A percentile compares a stretch with the other conserved stretches of the same genome.
Evolutionary conservation across 2,888 invertebrate species (phyloP).

Genomic region (Ommatoiulus sabulosus): DNA sequence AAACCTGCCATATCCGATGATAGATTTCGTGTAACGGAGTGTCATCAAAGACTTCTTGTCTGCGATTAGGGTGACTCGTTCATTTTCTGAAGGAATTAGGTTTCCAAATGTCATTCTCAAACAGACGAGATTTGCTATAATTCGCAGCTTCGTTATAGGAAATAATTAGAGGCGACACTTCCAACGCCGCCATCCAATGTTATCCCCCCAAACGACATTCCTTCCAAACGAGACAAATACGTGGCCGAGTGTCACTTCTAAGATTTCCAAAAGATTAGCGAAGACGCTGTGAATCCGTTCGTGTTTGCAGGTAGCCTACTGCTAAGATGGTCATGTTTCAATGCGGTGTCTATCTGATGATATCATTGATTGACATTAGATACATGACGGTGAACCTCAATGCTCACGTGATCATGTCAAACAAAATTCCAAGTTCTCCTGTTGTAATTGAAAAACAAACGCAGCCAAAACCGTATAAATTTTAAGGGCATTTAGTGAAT

Average conservation of each 20-base stretch:
- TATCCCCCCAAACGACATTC: not conserved
- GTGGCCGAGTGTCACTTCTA: slow-evolving; percentile 16
- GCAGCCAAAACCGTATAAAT: no score
- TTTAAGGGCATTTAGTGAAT: no score
- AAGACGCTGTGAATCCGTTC: not conserved
- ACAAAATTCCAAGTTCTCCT: no score
- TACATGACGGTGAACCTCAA: not conserved
- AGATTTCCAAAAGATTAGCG: slow-evolving; percentile 5
- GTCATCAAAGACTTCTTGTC: not conserved
- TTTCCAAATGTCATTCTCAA: not conserved
- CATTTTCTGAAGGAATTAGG: not conserved
- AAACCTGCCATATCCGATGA: not conserved
- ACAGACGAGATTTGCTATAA: not conserved
- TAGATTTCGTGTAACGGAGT: not conserved
- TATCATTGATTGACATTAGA: not conserved
- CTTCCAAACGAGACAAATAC: slow-evolving; percentile 25
- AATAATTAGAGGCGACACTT: not conserved
- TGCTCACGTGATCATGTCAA: not conserved
- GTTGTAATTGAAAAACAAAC: no score
- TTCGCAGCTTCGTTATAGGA: slow-evolving; percentile 34
- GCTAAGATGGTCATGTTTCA: not conserved
- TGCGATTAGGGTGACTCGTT: slow-evolving; percentile 21
- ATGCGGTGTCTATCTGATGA: not conserved
- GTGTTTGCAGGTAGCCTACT: not conserved
- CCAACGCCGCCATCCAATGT: not conserved